These are phyloP conservation scores for Hypselothyrea guttata DNA, from an alignment of 2,888 invertebrate genomes.

Conservation along the genomic window DNA sequence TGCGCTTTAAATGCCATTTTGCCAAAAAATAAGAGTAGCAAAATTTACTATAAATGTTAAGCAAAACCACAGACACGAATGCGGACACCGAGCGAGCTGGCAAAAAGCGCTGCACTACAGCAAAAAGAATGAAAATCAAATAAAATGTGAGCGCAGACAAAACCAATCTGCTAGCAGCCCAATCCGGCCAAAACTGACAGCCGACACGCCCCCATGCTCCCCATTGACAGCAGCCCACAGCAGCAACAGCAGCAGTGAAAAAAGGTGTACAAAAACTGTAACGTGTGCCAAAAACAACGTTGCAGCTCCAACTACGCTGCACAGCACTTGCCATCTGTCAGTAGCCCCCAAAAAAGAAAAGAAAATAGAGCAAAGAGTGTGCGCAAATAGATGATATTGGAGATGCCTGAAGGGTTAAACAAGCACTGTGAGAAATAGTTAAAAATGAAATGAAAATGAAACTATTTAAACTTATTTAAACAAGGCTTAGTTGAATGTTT, in stretches of 20 bases:
- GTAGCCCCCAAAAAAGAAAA: constrained; percentile 30
- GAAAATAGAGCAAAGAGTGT: neutral
- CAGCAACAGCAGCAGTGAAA: too few species aligned
- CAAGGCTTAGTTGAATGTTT: too few species aligned
- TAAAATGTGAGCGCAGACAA: constrained; percentile 60
- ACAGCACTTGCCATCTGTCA: constrained; percentile 79
- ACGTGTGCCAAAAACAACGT: constrained; percentile 66
- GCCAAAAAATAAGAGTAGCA: constrained; percentile 22
- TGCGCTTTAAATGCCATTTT: constrained; percentile 76
- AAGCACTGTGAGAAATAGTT: too few species aligned
- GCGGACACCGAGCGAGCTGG: constrained; percentile 37
- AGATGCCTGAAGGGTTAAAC: constrained; percentile 24
- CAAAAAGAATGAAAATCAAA: constrained; percentile 10
- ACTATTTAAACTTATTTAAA: too few species aligned
- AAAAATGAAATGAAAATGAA: too few species aligned
- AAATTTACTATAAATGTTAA: constrained; percentile 65
- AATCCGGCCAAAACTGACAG: constrained; percentile 63
- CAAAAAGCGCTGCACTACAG: constrained; percentile 15
- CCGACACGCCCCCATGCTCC: constrained; percentile 38
- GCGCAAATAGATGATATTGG: constrained; percentile 9
- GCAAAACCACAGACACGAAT: constrained; percentile 68
- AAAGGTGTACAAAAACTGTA: constrained; percentile 64
- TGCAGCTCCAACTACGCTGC: constrained; percentile 35
- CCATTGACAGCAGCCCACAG: constrained; percentile 3
- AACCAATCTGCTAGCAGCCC: constrained; percentile 67